Evolutionary conservation across 2,797 vertebrate genomes (phyloP).

Genomic region (Spatula versicolor): DNA sequence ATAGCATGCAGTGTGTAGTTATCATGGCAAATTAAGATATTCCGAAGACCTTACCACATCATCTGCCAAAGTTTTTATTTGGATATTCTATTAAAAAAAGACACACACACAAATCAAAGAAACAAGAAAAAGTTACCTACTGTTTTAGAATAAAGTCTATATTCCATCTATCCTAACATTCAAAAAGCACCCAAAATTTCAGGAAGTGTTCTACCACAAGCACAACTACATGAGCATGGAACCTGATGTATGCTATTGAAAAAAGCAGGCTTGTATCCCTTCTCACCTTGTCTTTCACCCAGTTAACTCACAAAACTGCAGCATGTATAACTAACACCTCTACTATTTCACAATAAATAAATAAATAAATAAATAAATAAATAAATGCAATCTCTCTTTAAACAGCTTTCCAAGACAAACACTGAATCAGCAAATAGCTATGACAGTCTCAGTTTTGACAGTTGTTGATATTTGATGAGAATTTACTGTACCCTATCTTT

Average conservation of each 20-base stretch:
- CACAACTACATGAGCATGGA: accelerated
- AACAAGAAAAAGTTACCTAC: constrained; percentile 43
- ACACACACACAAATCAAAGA: constrained; percentile 69
- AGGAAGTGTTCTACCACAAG: neutral
- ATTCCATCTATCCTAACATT: neutral
- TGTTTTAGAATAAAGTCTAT: neutral
- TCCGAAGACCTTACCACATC: constrained; percentile 95
- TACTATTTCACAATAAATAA: neutral
- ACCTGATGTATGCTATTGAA: neutral
- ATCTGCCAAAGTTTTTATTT: constrained; percentile 99
- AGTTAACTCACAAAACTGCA: neutral
- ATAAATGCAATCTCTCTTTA: neutral
- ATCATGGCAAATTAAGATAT: constrained; percentile 77
- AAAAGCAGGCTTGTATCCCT: neutral
- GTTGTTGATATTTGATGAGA: neutral
- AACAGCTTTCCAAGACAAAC: neutral
- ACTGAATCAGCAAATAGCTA: neutral
- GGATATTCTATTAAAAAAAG: constrained; percentile 94
- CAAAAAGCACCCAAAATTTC: neutral
- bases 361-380: too few species aligned
- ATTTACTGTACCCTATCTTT: neutral
- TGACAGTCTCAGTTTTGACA: neutral
- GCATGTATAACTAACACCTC: neutral
- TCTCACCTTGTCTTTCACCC: neutral
- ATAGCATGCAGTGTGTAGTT: constrained; percentile 76